Evolutionary conservation across 2,113 vertebrate species (phyloP).

Genomic region (Pithys albifrons): DNA sequence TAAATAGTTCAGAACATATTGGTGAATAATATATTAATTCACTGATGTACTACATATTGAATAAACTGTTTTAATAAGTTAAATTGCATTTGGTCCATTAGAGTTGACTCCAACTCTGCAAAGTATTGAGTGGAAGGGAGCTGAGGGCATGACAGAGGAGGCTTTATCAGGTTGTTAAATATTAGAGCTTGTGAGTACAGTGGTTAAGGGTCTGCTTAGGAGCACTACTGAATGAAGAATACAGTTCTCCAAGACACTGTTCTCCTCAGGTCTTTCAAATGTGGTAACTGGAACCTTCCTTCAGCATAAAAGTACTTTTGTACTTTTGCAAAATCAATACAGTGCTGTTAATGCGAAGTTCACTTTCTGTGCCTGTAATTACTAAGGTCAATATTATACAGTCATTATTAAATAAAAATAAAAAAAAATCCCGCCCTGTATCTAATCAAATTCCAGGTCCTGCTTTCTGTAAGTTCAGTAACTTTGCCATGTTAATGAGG

Average conservation of each 20-base stretch:
- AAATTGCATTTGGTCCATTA: constrained; percentile 47
- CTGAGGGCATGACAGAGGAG: background rate
- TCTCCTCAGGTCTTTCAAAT: background rate
- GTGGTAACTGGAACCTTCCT: constrained; percentile 20
- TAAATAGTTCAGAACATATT: constrained; percentile 52
- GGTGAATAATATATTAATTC: constrained; percentile 63
- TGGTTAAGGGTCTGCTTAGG: background rate
- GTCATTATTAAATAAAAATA: constrained; percentile 13
- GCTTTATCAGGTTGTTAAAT: constrained; percentile 11
- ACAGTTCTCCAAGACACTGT: constrained; percentile 20
- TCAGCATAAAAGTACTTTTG: constrained; percentile 40
- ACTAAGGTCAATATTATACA: constrained; percentile 31
- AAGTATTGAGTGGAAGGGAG: background rate
- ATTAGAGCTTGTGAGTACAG: background rate
- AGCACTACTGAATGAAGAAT: background rate
- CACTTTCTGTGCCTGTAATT: background rate
- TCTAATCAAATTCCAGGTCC: constrained; percentile 14
- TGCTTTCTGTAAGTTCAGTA: background rate
- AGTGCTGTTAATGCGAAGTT: background rate
- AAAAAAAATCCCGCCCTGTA: background rate
- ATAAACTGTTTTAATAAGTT: constrained; percentile 52
- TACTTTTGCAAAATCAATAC: constrained; percentile 48
- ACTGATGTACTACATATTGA: constrained; percentile 43
- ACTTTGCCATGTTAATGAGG: background rate
- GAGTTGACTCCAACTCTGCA: background rate